Evolutionary conservation across 2,888 invertebrate species (phyloP).

Genomic region (Caenorhabditis sinica): DNA sequence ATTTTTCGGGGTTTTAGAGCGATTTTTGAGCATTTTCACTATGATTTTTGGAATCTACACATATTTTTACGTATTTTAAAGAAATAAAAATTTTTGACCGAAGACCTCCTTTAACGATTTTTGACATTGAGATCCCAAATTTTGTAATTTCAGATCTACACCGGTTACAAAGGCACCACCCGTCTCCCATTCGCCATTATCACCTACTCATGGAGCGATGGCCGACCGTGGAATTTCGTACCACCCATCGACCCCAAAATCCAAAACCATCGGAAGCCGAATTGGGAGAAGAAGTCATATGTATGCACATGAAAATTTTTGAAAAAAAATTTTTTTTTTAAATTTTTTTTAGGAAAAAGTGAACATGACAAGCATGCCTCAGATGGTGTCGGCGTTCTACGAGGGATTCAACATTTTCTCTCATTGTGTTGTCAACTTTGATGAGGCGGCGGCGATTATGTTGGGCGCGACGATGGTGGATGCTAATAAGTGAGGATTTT

Average conservation of each 20-base stretch:
- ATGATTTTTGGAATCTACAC: no score
- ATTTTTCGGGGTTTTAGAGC: no score
- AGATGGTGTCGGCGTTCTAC: slow-evolving; percentile 54
- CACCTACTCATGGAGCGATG: slow-evolving; percentile 71
- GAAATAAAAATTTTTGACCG: no score
- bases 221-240: slow-evolving; percentile 60
- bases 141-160: slow-evolving; percentile 56
- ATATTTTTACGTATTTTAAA: no score
- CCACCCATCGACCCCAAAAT: slow-evolving; percentile 6
- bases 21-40: no score
- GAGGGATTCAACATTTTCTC: slow-evolving; percentile 72
- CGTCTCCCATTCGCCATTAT: slow-evolving; percentile 58
- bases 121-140: not conserved
- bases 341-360: slow-evolving; percentile 38
- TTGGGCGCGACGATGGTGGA: slow-evolving; percentile 72
- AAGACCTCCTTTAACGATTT: not conserved
- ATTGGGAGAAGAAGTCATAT: slow-evolving; percentile 61
- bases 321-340: not conserved
- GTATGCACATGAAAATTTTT: not conserved
- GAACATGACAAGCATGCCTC: slow-evolving; percentile 52
- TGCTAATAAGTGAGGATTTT: slow-evolving; percentile 52
- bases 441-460: slow-evolving; percentile 69
- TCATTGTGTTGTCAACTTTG: slow-evolving; percentile 68
- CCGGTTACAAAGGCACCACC: slow-evolving; percentile 36
- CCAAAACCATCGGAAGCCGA: slow-evolving; percentile 3